Base-by-base conservation (phyloP, 2,113 vertebrate genomes). In the Apteryx mantelli region DNA sequence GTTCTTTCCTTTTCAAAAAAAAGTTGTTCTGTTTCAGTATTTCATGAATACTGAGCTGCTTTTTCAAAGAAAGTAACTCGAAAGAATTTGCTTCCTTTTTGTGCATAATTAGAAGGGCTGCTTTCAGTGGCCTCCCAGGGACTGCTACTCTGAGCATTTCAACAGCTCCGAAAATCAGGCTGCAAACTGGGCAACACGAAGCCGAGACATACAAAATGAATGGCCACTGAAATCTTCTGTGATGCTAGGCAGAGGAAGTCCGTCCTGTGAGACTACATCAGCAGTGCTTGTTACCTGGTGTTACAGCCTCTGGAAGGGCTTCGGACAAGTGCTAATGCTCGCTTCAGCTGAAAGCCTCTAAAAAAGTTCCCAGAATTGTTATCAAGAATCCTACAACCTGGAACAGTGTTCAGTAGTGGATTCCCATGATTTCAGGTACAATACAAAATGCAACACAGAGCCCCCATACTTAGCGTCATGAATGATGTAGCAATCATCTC, bases 31-130 rank as follows among this genome's bases (percentile, higher is more conserved):
- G 52, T 79, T 96, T 93, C 90, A 74, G 70, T 89, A 91, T 82
- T 95, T 87, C 42, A 93, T 9, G 28, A 96, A 92, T 46, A 77
- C 66, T 3, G 34, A 94, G 36, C 15, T 9, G 46, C 61, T 69
- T 94, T 89, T 95, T 86, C 58, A 92, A 95, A 80, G 74, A n/a
- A 91, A 91, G 34, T 52, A 92, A 91, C 46, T 84, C 42, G 50
- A 58, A 91, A 80, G 46, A 88, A 95, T 71, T 93, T 28, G 40
- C 48, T 66, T 1, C 4, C 14, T 70, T 88, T 80, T 60, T 68
- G 69, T 83, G 34, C 48, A 32, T 24, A 66, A 90, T 93, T 81
- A 83, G 34, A 92, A 90, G 88, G 38, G 21, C 34, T 50, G 46
- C 80, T 28, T 46, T 88, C 73, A 74, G 83, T 89, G 69, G 44